These are phyloP conservation scores for Thinocorus orbignyianus DNA, from an alignment of 2,113 vertebrate species.

Conservation along the genomic window DNA sequence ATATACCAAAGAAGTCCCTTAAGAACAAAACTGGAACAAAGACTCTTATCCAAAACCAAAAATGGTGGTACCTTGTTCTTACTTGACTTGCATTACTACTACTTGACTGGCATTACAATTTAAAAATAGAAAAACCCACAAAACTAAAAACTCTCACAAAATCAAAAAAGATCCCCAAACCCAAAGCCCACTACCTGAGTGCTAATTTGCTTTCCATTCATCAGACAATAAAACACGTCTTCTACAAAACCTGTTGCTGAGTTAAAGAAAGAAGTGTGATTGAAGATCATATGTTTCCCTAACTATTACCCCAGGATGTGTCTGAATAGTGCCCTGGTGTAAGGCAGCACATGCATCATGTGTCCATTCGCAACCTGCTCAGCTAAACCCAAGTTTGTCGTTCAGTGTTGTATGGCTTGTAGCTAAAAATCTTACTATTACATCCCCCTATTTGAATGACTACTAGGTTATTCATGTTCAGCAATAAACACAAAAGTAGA, in stretches of 20 bases:
- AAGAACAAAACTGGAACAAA: neutral
- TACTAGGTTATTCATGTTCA: constrained; percentile 44
- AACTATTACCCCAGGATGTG: neutral
- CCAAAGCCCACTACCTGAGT: neutral
- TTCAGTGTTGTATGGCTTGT: neutral
- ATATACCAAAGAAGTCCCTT: neutral
- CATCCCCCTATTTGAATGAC: neutral
- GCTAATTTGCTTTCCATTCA: neutral
- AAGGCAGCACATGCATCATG: neutral
- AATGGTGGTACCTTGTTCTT: neutral
- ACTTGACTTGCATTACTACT: neutral
- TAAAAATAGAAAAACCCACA: neutral
- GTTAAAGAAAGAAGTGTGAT: neutral
- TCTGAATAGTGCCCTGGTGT: neutral
- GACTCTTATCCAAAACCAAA: neutral
- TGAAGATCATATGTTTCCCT: neutral
- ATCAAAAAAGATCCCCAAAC: neutral
- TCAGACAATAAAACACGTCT: neutral
- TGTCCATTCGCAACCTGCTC: neutral
- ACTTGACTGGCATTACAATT: neutral
- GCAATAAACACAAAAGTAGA: constrained; percentile 49
- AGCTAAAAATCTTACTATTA: constrained; percentile 14
- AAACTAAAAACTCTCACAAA: neutral
- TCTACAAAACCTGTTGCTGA: neutral
- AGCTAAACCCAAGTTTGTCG: neutral